A percentile compares a stretch with the other conserved stretches of the same genome.
phyloP scores from a whole-genome alignment of 2,888 invertebrate species.

The Crioceris asparagi region DNA sequence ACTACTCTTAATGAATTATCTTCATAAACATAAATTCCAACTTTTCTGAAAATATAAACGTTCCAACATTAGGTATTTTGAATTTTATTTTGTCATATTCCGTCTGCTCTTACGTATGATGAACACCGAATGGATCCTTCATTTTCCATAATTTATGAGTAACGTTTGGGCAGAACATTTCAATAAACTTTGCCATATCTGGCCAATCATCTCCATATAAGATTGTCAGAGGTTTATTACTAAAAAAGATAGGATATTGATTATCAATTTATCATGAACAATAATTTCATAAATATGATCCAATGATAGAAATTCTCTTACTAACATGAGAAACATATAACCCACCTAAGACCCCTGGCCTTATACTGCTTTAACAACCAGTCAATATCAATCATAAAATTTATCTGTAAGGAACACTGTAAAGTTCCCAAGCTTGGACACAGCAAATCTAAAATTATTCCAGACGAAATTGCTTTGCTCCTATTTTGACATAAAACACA shows the following conservation, averaged over 20 bases:
- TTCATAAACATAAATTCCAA: conserved; percentile 77
- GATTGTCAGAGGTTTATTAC: conserved; percentile 59
- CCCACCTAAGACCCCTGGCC: conserved; percentile 59
- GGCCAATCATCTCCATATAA: conserved; percentile 62
- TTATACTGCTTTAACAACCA: conserved; percentile 84
- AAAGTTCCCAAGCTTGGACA: conserved; percentile 67
- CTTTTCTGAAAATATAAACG: conserved; percentile 49
- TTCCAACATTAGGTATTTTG: too few relatives aligned
- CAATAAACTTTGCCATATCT: conserved; percentile 38
- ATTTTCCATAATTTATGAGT: conserved; percentile 58
- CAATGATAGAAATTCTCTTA: too few relatives aligned
- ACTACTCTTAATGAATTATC: conserved; percentile 75
- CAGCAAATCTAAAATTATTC: conserved; percentile 58
- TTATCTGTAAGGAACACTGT: conserved; percentile 71
- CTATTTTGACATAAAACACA: too few relatives aligned
- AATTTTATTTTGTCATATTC: conserved; percentile 1
- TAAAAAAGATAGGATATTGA: too few relatives aligned
- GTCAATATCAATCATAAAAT: conserved; percentile 84
- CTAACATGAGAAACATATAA: conserved; percentile 8
- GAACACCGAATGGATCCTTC: conserved; percentile 72
- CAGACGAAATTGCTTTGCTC: too few relatives aligned
- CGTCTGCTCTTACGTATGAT: conserved; percentile 62
- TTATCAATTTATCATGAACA: too few relatives aligned
- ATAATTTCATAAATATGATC: conserved; percentile 1
- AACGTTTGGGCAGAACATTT: conserved; percentile 49